phyloP scores from a whole-genome alignment of 2,888 invertebrate genomes.

The Acanthococcus lagerstroemiae region DNA sequence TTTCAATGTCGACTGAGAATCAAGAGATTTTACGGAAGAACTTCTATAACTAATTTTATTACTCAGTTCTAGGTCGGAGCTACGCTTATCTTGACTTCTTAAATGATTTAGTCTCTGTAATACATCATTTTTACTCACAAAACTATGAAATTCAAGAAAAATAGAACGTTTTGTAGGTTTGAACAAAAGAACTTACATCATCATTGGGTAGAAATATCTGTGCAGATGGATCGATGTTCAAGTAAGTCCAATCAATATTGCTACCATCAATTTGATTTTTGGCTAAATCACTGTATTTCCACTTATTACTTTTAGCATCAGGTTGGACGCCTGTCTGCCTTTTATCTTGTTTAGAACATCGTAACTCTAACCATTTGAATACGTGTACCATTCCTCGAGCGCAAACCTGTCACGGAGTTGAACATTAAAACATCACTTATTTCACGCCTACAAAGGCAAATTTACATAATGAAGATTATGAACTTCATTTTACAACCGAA shows the following conservation, averaged over 20 bases:
- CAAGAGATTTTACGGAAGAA: slow-evolving; percentile 5
- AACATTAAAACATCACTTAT: no score
- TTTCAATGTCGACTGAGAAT: slow-evolving; percentile 2
- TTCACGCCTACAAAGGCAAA: neutral
- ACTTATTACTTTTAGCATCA: slow-evolving; percentile 8
- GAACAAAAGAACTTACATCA: slow-evolving; percentile 8
- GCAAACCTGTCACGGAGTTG: slow-evolving; percentile 56
- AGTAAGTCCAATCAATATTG: slow-evolving; percentile 19
- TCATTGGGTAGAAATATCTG: neutral
- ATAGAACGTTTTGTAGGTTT: no score
- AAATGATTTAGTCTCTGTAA: neutral
- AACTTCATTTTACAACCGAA: no score
- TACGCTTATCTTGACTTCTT: slow-evolving; percentile 9
- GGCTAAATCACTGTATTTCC: slow-evolving; percentile 2
- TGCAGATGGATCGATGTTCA: slow-evolving; percentile 1
- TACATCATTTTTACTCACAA: neutral
- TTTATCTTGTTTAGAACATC: slow-evolving; percentile 53
- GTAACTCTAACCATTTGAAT: slow-evolving; percentile 85
- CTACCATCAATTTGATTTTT: slow-evolving; percentile 4
- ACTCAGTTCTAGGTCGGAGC: slow-evolving; percentile 1
- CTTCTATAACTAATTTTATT: neutral
- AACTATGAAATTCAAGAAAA: neutral
- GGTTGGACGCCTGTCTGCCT: slow-evolving; percentile 40
- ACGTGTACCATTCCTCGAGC: slow-evolving; percentile 87
- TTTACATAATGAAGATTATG: no score